Base-by-base conservation (phyloP, 2,113 vertebrate species). In the Chauna torquata region DNA sequence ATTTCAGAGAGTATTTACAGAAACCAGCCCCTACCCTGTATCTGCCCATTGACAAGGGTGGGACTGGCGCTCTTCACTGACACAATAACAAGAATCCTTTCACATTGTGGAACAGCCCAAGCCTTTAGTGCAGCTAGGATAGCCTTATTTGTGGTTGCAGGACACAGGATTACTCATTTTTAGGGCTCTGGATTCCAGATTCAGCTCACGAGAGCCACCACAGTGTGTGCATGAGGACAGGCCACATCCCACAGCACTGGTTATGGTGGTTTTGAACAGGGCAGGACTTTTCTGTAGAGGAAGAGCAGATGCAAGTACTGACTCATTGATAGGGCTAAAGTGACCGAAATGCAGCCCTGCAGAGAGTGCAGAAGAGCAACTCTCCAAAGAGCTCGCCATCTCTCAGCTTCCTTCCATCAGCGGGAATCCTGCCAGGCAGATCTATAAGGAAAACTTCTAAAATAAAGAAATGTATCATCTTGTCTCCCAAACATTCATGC, bases 231-330 rank as follows among this genome's bases (percentile, higher is more conserved):
- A 44, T 50, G 27, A 59, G 47, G 47, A 36, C 0, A 1, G 23
- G 8, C 4, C 34, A 2, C 0, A 28, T 23, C 4, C n/a, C 38
- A 18, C 16, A 4, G 27, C 0, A 3, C 18, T 47, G 45, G 8
- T 74, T 50, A 20, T 5, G 16, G 19, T 7, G 25, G 64, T 34
- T 45, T 52, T 45, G 40, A 75, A 34, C 12, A 19, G 0, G 1
- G 16, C 1, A 50, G 22, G 45, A 47, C 28, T 59, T 49, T 2
- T 12, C 64, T 36, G 30, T 34, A 42, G 11, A 15, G 30, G 32
- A 65, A 66, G 42, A 40, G 55, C 32, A 54, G 25, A 36, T 34
- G 12, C 11, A 88, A 94, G 20, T 34, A 38, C 45, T 52, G 34
- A n/a, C 9, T 50, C 23, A 3, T 18, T 80, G 58, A 66, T 4